These are phyloP conservation scores for Dryadula phaetusa DNA, from an alignment of 2,888 invertebrate genomes.

Conservation along the genomic window DNA sequence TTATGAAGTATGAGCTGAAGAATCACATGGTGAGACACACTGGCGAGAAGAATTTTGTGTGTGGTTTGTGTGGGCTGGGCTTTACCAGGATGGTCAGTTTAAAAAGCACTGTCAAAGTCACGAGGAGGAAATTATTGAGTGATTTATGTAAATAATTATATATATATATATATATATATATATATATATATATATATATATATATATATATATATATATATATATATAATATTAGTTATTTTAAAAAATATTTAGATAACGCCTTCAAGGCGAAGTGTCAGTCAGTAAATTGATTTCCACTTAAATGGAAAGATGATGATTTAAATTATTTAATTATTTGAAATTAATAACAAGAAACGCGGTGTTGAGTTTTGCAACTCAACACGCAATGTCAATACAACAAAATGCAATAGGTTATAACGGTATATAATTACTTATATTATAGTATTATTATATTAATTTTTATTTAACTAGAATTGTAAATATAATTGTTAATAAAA, in stretches of 20 bases:
- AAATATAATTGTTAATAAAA: not conserved
- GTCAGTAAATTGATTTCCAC: too few relatives aligned
- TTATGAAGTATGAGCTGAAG: constrained; percentile 48
- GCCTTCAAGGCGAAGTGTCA: too few relatives aligned
- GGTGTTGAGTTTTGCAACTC: too few relatives aligned
- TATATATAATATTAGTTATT: too few relatives aligned
- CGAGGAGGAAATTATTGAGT: constrained; percentile 15
- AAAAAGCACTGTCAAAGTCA: constrained; percentile 53
- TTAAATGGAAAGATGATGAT: too few relatives aligned
- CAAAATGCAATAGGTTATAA: too few relatives aligned
- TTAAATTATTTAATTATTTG: too few relatives aligned
- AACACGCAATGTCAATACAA: too few relatives aligned
- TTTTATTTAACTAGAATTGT: not conserved
- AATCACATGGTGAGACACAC: constrained; percentile 52
- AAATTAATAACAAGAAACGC: too few relatives aligned
- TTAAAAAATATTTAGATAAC: too few relatives aligned
- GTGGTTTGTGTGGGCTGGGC: constrained; percentile 53
- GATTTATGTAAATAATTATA: not conserved
- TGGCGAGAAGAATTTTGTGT: constrained; percentile 48
- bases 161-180: constrained; percentile 1
- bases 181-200: too few relatives aligned
- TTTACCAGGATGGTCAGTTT: constrained; percentile 52
- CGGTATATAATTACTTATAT: not conserved
- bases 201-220: too few relatives aligned
- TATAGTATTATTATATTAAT: not conserved